Percentiles rank a stretch among this genome's conserved stretches.
Conservation (phyloP, 2,113 vertebrate species). For the Rhadina sibilatrix region DNA sequence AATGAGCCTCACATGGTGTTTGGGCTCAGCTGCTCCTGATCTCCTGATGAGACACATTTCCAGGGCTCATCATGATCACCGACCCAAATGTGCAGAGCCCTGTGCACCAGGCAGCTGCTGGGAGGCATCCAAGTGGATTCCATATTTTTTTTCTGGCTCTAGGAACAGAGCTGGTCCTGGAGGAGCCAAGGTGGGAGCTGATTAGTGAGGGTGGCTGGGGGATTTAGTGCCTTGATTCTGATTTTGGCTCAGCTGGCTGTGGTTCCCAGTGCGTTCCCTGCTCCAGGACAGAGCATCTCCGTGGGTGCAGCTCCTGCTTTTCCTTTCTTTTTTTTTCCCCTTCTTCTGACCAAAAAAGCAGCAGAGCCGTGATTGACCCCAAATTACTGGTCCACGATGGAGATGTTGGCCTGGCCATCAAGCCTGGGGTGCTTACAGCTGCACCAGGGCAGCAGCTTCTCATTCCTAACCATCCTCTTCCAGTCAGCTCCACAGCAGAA, state of each 20-base stretch:
- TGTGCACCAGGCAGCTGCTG: not conserved
- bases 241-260: not conserved
- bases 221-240: fast-evolving
- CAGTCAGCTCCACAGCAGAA: not conserved
- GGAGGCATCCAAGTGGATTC: fast-evolving
- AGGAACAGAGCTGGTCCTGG: not conserved
- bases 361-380: not conserved
- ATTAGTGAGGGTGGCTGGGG: not conserved
- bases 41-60: not conserved
- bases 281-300: not conserved
- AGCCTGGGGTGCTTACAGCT: not conserved
- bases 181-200: not conserved
- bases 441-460: not conserved
- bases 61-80: not conserved
- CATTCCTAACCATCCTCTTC: not conserved
- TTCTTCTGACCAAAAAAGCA: too few species aligned
- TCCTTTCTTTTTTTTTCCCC: too few species aligned
- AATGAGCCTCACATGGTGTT: not conserved
- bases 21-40: not conserved
- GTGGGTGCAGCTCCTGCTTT: not conserved
- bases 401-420: not conserved
- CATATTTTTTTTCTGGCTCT: too few species aligned
- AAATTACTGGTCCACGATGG: not conserved
- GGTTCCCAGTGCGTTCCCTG: not conserved
- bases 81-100: not conserved